phyloP scores from a whole-genome alignment of 2,888 invertebrate genomes.

The Deilephila elpenor region DNA sequence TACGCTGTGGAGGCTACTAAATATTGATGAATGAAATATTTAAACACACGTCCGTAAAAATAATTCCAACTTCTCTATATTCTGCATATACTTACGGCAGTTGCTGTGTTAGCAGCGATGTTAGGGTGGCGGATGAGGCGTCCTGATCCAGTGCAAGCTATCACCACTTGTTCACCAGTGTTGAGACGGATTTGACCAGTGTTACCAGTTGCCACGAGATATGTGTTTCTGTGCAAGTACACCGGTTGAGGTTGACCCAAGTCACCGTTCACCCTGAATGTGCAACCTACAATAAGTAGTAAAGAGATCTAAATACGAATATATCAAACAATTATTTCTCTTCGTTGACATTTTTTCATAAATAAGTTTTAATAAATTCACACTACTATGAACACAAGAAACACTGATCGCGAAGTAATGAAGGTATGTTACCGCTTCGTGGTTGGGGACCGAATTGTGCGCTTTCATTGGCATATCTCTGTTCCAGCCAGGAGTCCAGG shows the following conservation, averaged over 20 bases:
- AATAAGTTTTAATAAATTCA: neutral
- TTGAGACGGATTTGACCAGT: constrained; percentile 61
- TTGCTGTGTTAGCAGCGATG: constrained; percentile 50
- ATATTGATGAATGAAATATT: neutral
- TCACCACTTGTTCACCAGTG: constrained; percentile 60
- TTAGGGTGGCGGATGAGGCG: constrained; percentile 66
- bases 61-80: neutral
- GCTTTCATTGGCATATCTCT: constrained; percentile 54
- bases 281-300: constrained; percentile 62
- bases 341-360: neutral
- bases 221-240: constrained; percentile 73
- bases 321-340: too few species aligned
- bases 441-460: constrained; percentile 30
- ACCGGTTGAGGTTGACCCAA: constrained; percentile 85
- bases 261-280: constrained; percentile 76
- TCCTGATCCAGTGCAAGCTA: constrained; percentile 68
- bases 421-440: constrained; percentile 58
- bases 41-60: neutral
- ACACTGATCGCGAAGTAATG: neutral
- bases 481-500: constrained; percentile 71
- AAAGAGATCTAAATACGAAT: neutral
- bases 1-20: too few species aligned
- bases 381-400: neutral
- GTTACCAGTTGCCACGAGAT: constrained; percentile 64
- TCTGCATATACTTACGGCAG: constrained; percentile 55